A percentile compares a stretch with the other conserved stretches of the same genome.
These are phyloP conservation scores for Pollachius pollachius DNA, from an alignment of 2,113 vertebrate species.

Conservation along the genomic window DNA sequence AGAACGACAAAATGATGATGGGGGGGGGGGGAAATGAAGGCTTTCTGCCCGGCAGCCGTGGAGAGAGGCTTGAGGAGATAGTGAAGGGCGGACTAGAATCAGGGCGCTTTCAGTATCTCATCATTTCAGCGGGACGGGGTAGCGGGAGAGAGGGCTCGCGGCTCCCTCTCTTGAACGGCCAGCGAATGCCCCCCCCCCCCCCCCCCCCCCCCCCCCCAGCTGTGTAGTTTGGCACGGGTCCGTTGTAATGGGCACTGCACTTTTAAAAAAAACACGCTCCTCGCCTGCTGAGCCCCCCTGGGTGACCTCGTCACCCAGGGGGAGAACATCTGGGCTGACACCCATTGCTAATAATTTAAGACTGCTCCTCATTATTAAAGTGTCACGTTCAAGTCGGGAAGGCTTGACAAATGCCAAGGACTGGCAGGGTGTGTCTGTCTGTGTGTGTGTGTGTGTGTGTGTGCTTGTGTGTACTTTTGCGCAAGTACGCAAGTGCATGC, in stretches of 20 bases:
- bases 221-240: too few species aligned
- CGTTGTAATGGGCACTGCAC: neutral
- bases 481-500: too few species aligned
- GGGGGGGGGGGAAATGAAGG: too few species aligned
- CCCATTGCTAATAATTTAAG: slow-evolving; percentile 50
- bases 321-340: slow-evolving; percentile 45
- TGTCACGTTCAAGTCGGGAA: slow-evolving; percentile 15
- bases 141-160: too few species aligned
- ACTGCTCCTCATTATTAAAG: slow-evolving; percentile 46
- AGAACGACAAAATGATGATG: too few species aligned
- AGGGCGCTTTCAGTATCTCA: neutral
- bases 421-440: slow-evolving; percentile 20
- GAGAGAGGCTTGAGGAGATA: slow-evolving; percentile 19
- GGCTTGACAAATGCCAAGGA: slow-evolving; percentile 16
- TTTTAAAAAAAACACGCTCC: slow-evolving; percentile 17
- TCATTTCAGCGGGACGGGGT: too few species aligned
- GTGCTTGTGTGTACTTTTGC: too few species aligned
- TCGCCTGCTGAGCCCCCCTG: neutral
- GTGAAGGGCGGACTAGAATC: slow-evolving; percentile 17
- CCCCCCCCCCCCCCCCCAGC: neutral
- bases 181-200: neutral
- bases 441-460: slow-evolving; percentile 5
- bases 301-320: too few species aligned
- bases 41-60: too few species aligned
- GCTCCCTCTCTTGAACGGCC: too few species aligned